Evolutionary conservation across 2,888 invertebrate genomes (phyloP).

Genomic region (Latrodectus elegans): DNA sequence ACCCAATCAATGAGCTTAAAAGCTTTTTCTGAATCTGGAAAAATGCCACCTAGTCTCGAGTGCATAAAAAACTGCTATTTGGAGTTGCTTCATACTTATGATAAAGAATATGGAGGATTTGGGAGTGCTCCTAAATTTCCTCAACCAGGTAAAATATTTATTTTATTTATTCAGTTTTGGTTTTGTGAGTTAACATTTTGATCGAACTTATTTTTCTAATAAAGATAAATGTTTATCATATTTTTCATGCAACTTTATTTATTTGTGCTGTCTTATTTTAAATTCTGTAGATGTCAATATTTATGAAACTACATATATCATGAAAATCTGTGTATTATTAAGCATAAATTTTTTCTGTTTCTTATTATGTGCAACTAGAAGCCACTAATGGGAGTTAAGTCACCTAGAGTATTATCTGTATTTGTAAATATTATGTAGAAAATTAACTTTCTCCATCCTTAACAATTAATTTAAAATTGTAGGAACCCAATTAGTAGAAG

Average conservation of each 20-base stretch:
- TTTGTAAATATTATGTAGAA: too few relatives aligned
- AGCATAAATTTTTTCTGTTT: too few relatives aligned
- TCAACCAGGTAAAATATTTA: slow-evolving; percentile 80
- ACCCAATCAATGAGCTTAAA: slow-evolving; percentile 70
- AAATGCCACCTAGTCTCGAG: slow-evolving; percentile 40
- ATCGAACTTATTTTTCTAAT: not conserved
- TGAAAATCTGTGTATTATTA: too few relatives aligned
- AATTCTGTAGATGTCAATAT: too few relatives aligned
- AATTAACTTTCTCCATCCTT: too few relatives aligned
- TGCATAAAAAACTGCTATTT: slow-evolving; percentile 78
- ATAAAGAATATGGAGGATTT: slow-evolving; percentile 86
- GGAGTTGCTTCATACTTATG: slow-evolving; percentile 78
- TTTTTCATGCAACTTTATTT: not conserved
- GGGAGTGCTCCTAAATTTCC: slow-evolving; percentile 93
- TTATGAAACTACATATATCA: too few relatives aligned
- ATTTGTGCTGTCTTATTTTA: not conserved
- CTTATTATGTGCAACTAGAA: too few relatives aligned
- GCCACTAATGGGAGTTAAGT: too few relatives aligned
- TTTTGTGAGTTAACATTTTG: not conserved
- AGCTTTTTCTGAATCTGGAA: slow-evolving; percentile 59
- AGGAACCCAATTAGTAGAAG: too few relatives aligned
- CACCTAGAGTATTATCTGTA: too few relatives aligned
- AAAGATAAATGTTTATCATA: not conserved
- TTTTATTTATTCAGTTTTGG: not conserved
- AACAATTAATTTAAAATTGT: too few relatives aligned